Evolutionary conservation across 2,888 invertebrate species (phyloP), one percentile per base, ranked within the genome.

Genomic region (Calameuta idolon): DNA sequence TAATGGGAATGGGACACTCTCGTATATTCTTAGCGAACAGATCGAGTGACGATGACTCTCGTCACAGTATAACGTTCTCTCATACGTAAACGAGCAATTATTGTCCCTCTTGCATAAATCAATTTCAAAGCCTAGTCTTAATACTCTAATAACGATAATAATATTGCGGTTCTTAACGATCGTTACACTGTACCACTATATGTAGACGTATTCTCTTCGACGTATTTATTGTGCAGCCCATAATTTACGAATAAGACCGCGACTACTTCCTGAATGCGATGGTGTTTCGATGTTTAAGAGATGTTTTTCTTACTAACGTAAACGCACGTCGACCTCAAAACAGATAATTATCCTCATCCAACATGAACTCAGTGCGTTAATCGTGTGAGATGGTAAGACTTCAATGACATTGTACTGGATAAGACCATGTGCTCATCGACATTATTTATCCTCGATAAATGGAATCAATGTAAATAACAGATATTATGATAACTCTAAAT

Each of bases 401-500:
- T 55, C 23, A 55, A 55, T 30, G 31, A 71, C 33, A 71, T 71
- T 71, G 9, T 71, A 34, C 15, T 33, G 12, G 1, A 31, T 71
- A 71, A 71, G 73, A 77, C 69, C 30, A 75, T 68, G 78, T 75
- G 68, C 75, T 80, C 76, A 80, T 78, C 77, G 78, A 76, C 77
- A 79, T 79, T 81, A 79, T 77, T 77, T 81, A 79, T 81, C 71
- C 79, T 81, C 77, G 77, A 80, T 86, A 83, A 83, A 80, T 83
- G 86, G 81, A 85, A 81, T 86, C 84, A 77, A 83, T 86, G 86
- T 86, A 86, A 83, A 86, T 86, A 86, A 30, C 69, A 71, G 30
- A 69, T 55, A n/a, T n/a, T 33, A 75, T 69, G 75, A 69, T 30
- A 75, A 79, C 73, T 81, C 81, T 77, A 83, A 82, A 76, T 81